A percentile compares a stretch with the other conserved stretches of the same genome.
Conservation (phyloP, 1,140 invertebrate species). For the Adoxophyes honmai region DNA sequence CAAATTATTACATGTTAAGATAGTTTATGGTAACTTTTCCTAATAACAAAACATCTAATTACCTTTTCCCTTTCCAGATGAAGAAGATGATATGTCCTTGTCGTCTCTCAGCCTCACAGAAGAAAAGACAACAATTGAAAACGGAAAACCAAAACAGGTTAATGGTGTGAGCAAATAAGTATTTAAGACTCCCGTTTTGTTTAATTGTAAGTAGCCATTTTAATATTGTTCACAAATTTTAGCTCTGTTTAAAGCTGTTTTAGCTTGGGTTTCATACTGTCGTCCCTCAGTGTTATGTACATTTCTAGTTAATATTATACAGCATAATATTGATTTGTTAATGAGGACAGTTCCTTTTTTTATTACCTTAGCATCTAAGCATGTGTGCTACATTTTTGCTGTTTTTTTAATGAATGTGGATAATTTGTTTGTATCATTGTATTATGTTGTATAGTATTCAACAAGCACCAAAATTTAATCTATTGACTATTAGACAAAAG, state of each 20-base stretch:
- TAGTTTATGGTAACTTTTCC: too few relatives aligned
- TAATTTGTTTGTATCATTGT: neutral
- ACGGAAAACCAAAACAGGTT: constrained; percentile 36
- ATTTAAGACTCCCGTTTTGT: neutral
- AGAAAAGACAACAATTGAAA: constrained; percentile 54
- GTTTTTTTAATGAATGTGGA: too few relatives aligned
- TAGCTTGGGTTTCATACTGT: neutral
- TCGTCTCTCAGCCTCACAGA: constrained; percentile 54
- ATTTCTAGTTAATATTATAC: constrained; percentile 16
- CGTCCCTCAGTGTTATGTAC: neutral
- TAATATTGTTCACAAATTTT: constrained; percentile 1
- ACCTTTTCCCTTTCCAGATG: constrained; percentile 50
- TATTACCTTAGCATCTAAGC: neutral
- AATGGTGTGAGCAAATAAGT: constrained; percentile 49
- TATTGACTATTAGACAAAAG: neutral
- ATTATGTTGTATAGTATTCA: constrained; percentile 14
- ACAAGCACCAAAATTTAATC: constrained; percentile 2
- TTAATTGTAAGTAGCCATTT: constrained; percentile 17
- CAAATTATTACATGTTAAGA: too few relatives aligned
- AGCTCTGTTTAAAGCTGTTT: neutral
- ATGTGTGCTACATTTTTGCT: neutral
- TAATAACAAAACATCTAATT: too few relatives aligned
- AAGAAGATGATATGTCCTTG: constrained; percentile 52
- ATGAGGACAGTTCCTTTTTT: neutral
- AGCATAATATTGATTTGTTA: constrained; percentile 4